Evolutionary conservation across 2,888 invertebrate species (phyloP).

Genomic region (Polydrusus pterygomalis): DNA sequence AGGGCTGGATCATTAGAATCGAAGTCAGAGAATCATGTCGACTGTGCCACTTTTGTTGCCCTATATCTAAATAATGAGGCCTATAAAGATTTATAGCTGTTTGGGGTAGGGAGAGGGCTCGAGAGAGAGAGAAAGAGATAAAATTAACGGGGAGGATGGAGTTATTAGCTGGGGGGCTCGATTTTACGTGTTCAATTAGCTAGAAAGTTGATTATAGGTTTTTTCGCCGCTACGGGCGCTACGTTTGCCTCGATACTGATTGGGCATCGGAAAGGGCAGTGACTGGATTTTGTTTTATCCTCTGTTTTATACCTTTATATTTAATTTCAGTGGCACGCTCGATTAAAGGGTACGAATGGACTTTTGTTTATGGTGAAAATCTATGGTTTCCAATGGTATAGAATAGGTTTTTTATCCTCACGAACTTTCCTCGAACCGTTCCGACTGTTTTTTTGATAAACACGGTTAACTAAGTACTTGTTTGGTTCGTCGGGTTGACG

Average conservation of each 20-base stretch:
- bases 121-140: conserved; percentile 24
- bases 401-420: too few species aligned
- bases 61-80: conserved; percentile 15
- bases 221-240: conserved; percentile 1
- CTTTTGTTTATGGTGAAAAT: too few species aligned
- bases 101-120: too few species aligned
- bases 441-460: too few species aligned
- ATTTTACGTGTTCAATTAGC: conserved; percentile 27
- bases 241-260: conserved; percentile 5
- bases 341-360: too few species aligned
- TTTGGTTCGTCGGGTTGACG: too few species aligned
- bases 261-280: background rate
- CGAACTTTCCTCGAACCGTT: too few species aligned
- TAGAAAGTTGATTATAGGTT: conserved; percentile 31
- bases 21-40: background rate
- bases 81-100: conserved; percentile 10
- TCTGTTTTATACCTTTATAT: too few species aligned
- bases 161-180: conserved; percentile 15
- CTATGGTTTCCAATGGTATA: too few species aligned
- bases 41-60: conserved; percentile 19
- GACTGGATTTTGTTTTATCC: background rate
- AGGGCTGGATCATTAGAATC: conserved; percentile 1
- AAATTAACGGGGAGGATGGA: conserved; percentile 17
- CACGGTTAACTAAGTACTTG: too few species aligned
- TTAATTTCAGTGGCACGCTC: too few species aligned